Conservation (phyloP, 2,113 vertebrate species). For the Odontophorus gujanensis region DNA sequence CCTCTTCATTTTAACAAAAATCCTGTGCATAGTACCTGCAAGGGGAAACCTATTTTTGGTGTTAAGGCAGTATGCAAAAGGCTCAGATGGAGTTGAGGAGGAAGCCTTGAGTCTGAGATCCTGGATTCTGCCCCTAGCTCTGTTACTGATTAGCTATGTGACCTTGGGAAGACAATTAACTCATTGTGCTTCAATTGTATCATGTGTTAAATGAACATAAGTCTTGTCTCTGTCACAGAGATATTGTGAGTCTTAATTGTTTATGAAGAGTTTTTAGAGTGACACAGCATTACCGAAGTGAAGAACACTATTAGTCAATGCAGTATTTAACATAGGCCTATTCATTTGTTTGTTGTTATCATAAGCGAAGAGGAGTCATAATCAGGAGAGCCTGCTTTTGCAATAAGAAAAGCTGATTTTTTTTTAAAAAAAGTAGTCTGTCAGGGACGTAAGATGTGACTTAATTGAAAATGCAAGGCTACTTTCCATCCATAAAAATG, state of each 20-base stretch:
- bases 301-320: slow-evolving; percentile 16
- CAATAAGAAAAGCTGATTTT: slow-evolving; percentile 3
- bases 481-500: neutral
- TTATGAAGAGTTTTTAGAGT: slow-evolving; percentile 26
- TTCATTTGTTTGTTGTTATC: neutral
- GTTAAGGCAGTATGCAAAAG: neutral
- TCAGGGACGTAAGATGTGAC: neutral
- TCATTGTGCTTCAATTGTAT: neutral
- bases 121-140: neutral
- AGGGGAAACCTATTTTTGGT: neutral
- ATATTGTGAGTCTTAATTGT: neutral
- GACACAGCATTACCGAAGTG: neutral
- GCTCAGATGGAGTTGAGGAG: neutral
- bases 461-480: neutral
- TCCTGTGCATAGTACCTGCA: neutral
- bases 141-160: neutral
- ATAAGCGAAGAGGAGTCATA: slow-evolving; percentile 13
- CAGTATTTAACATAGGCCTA: neutral
- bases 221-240: neutral
- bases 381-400: neutral
- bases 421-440: neutral
- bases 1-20: neutral
- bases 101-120: neutral
- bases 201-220: neutral
- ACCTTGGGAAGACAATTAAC: slow-evolving; percentile 27